Conservation (phyloP, 1,140 invertebrate species). For the Pseudomyrmex dendroicus region DNA sequence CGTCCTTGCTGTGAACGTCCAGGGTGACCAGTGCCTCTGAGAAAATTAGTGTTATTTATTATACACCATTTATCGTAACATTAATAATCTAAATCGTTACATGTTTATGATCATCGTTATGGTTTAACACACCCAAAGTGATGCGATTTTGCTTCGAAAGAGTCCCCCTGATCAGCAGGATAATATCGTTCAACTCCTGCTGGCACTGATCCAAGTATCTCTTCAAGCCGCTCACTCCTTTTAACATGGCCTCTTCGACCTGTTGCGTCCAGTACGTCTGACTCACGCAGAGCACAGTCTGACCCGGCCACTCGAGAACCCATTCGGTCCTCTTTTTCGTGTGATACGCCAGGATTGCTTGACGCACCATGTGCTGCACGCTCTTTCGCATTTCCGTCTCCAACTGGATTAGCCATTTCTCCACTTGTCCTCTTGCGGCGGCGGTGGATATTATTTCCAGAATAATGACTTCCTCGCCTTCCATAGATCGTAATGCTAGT, state of each 20-base stretch:
- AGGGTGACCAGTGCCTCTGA: slow-evolving; percentile 93
- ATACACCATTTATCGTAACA: too few species aligned
- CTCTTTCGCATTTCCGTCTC: slow-evolving; percentile 95
- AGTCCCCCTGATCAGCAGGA: slow-evolving; percentile 93
- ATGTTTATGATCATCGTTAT: background rate
- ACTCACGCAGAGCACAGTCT: slow-evolving; percentile 94
- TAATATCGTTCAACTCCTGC: slow-evolving; percentile 92
- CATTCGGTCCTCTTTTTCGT: slow-evolving; percentile 89
- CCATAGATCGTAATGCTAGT: slow-evolving; percentile 94
- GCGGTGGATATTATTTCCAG: slow-evolving; percentile 93
- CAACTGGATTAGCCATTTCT: slow-evolving; percentile 97
- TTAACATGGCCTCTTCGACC: slow-evolving; percentile 90
- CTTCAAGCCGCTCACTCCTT: slow-evolving; percentile 82
- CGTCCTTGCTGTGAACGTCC: slow-evolving; percentile 96
- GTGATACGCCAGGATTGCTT: slow-evolving; percentile 89
- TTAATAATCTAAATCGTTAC: background rate
- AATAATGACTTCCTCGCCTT: slow-evolving; percentile 93
- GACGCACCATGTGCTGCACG: slow-evolving; percentile 88
- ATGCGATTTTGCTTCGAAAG: slow-evolving; percentile 95
- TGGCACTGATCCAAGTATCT: slow-evolving; percentile 75
- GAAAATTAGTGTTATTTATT: slow-evolving; percentile 2
- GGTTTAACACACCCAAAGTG: slow-evolving; percentile 88
- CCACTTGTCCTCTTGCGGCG: slow-evolving; percentile 95
- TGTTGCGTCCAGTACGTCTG: slow-evolving; percentile 95
- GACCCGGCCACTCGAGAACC: slow-evolving; percentile 95